These are phyloP conservation scores for Aethes cnicana DNA, from an alignment of 2,888 invertebrate genomes.

Conservation along the genomic window DNA sequence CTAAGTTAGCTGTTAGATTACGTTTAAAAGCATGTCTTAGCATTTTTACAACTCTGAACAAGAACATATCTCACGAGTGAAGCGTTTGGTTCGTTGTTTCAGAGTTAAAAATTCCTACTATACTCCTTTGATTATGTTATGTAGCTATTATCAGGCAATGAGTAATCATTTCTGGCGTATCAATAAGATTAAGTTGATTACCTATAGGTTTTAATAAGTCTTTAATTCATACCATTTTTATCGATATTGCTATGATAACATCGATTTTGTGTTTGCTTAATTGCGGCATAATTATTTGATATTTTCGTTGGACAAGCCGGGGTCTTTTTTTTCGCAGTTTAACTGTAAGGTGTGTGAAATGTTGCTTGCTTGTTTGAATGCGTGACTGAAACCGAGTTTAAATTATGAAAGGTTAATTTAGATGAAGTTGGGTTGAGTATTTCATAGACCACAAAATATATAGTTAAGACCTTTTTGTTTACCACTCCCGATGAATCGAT, in stretches of 20 bases:
- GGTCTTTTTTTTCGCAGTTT: conserved; percentile 49
- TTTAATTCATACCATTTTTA: conserved; percentile 14
- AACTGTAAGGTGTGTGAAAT: conserved; percentile 21
- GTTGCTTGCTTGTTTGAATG: conserved; percentile 35
- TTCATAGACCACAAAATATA: no score
- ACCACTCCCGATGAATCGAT: background rate
- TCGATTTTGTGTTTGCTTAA: conserved; percentile 12
- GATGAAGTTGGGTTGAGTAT: no score
- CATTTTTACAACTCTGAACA: conserved; percentile 1
- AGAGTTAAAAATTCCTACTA: conserved; percentile 11
- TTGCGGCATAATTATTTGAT: conserved; percentile 11
- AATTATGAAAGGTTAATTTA: no score
- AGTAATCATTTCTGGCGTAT: conserved; percentile 14
- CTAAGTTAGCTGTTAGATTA: background rate
- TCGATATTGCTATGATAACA: conserved; percentile 11
- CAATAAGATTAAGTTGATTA: conserved; percentile 15
- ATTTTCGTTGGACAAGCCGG: conserved; percentile 42
- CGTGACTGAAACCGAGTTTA: conserved; percentile 15
- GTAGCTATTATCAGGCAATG: conserved; percentile 5
- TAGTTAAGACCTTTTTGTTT: no score
- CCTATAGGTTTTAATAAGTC: conserved; percentile 8
- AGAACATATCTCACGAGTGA: background rate
- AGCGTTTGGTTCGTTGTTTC: background rate
- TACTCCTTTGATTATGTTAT: background rate
- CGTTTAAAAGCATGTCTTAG: background rate